Evolutionary conservation across 2,113 vertebrate species (phyloP), one percentile per base, ranked within the genome.

Genomic region (Piprites chloris): DNA sequence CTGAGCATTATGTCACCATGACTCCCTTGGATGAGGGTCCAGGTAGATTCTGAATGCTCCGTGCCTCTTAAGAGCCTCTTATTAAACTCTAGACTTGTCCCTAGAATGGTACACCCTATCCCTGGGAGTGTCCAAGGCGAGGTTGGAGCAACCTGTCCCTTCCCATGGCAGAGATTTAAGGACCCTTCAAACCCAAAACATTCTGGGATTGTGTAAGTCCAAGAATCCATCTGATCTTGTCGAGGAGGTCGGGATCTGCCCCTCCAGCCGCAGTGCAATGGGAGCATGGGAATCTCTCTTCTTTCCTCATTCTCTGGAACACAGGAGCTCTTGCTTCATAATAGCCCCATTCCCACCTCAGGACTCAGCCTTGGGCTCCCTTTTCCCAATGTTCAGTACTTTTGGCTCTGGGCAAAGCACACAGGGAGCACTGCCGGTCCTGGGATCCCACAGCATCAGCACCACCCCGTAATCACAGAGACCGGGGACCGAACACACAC

Each of bases 381-480:
- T 55, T 78, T 85, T 37, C 77, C 55, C 0, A 4, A 0, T 0
- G 3, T 32, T 17, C 5, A 6, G 30, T 22, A 44, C 3, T 53
- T 80, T 89, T 11, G 5, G 19, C 91, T 83, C 44, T 62, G 72
- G 75, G 66, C 42, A 39, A 30, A 68, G n/a, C 35, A 11, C 2
- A 17, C 47, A 11, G 12, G 76, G 76, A 80, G 21, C 1, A 1
- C 63, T 37, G 0, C 11, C 41, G 37, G 26, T 41, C 15, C 50
- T 0, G 5, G 74, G 61, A 50, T 30, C 12, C 21, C 66, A 2
- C 10, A 8, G 52, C 14, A 35, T 50, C 76, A 62, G n/a, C 76
- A 35, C 50, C 2, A 0, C 46, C 72, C 46, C 0, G 0, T 20
- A 22, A 35, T 19, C 7, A 0, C 73, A 22, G 49, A 68, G 5